Conservation (phyloP, 2,888 invertebrate species). For the Galerucella pusilla region DNA sequence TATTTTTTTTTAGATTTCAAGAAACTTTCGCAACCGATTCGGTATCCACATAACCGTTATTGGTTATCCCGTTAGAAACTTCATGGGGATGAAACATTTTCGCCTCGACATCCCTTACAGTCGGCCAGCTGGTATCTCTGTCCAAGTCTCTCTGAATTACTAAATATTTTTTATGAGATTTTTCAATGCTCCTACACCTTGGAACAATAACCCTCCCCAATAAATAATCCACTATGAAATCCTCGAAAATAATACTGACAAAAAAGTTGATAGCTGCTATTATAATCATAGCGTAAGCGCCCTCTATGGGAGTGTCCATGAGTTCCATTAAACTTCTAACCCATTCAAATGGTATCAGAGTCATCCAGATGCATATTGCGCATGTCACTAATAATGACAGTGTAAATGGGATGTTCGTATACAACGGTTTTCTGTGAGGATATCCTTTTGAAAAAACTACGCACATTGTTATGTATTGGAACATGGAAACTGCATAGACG, state of each 20-base stretch:
- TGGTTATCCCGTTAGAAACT: slow-evolving; percentile 40
- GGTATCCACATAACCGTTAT: slow-evolving; percentile 44
- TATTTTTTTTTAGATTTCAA: neutral
- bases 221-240: slow-evolving; percentile 69
- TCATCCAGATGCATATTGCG: slow-evolving; percentile 67
- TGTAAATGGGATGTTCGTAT: slow-evolving; percentile 70
- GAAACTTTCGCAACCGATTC: neutral
- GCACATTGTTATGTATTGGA: slow-evolving; percentile 75
- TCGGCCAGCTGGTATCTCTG: slow-evolving; percentile 47
- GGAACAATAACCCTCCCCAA: slow-evolving; percentile 68
- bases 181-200: slow-evolving; percentile 61
- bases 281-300: slow-evolving; percentile 63
- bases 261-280: slow-evolving; percentile 69
- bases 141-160: slow-evolving; percentile 45
- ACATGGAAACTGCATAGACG: slow-evolving; percentile 72
- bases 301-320: slow-evolving; percentile 70
- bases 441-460: slow-evolving; percentile 74
- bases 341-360: slow-evolving; percentile 67
- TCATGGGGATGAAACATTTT: slow-evolving; percentile 17
- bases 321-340: slow-evolving; percentile 71
- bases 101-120: slow-evolving; percentile 22
- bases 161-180: slow-evolving; percentile 46
- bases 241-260: slow-evolving; percentile 69
- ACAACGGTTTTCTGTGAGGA: slow-evolving; percentile 73
- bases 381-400: slow-evolving; percentile 66